A percentile compares a stretch with the other conserved stretches of the same genome.
These are phyloP conservation scores for Danio tinwini DNA, from an alignment of 2,797 vertebrate species.

Conservation along the genomic window DNA sequence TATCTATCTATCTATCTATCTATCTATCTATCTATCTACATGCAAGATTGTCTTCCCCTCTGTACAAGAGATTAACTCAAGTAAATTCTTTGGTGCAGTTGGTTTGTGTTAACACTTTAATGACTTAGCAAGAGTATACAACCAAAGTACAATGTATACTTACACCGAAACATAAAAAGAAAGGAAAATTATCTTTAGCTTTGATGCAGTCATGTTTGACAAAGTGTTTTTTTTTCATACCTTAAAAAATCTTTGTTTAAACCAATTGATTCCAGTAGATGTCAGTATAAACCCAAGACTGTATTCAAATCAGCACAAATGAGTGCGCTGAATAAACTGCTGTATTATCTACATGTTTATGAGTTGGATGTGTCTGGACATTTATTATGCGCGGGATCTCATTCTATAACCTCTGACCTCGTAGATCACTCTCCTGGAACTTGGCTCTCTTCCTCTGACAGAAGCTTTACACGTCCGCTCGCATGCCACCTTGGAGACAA, in stretches of 20 bases:
- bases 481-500: conserved; percentile 82
- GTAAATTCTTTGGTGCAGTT: background rate
- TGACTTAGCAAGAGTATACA: conserved; percentile 11
- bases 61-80: background rate
- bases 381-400: conserved; percentile 46
- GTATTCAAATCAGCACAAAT: background rate
- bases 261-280: background rate
- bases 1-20: no score
- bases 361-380: background rate
- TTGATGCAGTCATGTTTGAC: conserved; percentile 1
- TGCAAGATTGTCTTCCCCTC: background rate
- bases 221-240: background rate
- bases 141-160: background rate
- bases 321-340: background rate
- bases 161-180: background rate
- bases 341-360: conserved; percentile 21
- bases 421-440: conserved; percentile 46
- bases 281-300: background rate
- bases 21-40: no score
- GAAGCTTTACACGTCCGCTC: conserved; percentile 73
- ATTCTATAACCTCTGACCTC: conserved; percentile 46
- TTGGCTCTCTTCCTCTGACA: conserved; percentile 40
- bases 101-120: conserved; percentile 3
- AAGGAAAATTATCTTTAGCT: background rate
- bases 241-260: no score